phyloP scores from a whole-genome alignment of 1,140 invertebrate genomes.

The Eueides isabella region DNA sequence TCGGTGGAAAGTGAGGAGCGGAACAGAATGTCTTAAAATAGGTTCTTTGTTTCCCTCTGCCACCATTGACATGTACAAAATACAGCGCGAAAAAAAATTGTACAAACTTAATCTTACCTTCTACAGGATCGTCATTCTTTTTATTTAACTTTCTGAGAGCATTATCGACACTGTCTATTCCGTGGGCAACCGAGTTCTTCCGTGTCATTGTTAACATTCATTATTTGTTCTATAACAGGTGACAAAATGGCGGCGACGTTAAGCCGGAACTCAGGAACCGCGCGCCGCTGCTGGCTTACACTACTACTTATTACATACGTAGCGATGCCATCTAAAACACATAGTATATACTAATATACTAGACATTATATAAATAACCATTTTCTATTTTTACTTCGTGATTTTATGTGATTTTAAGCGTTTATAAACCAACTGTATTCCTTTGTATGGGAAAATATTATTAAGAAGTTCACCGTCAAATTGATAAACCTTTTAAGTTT shows the following conservation, averaged over 20 bases:
- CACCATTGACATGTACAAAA: no score
- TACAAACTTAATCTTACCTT: no score
- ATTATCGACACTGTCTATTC: no score
- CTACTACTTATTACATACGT: conserved; percentile 11
- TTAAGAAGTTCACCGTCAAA: background rate
- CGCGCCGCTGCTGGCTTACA: background rate
- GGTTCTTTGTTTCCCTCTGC: no score
- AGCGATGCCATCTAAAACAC: background rate
- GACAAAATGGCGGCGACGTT: conserved; percentile 72
- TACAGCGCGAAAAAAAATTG: no score
- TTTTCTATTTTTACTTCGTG: background rate
- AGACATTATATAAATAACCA: conserved; percentile 4
- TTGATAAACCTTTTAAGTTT: background rate
- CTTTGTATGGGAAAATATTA: background rate
- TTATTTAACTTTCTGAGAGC: no score
- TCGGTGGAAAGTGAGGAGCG: no score
- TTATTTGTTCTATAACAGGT: conserved; percentile 43
- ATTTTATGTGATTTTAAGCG: conserved; percentile 7
- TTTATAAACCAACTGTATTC: background rate
- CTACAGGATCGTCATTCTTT: no score
- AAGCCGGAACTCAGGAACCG: conserved; percentile 46
- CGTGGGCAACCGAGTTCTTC: no score
- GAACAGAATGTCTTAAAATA: no score
- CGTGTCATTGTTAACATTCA: no score
- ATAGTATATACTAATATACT: background rate